These are phyloP conservation scores for Heteromyza rotundicornis DNA, from an alignment of 2,888 invertebrate species.

Conservation along the genomic window DNA sequence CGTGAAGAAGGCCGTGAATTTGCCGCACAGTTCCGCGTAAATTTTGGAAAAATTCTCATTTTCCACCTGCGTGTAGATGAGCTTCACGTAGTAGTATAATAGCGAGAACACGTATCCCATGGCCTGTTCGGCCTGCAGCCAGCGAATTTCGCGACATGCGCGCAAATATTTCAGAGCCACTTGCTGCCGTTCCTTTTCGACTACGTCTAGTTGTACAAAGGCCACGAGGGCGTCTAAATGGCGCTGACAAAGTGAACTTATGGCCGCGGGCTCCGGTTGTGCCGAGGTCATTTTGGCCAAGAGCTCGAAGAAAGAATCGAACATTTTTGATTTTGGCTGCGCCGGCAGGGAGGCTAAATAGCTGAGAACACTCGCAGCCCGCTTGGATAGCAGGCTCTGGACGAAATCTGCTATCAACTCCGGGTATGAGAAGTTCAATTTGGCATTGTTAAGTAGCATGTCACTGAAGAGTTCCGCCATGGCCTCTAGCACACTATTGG, in stretches of 20 bases:
- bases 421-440: conserved; percentile 25
- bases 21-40: conserved; percentile 40
- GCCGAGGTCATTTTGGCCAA: conserved; percentile 8
- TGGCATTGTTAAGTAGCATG: conserved; percentile 33
- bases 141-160: conserved; percentile 37
- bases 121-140: conserved; percentile 35
- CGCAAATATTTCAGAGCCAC: conserved; percentile 39
- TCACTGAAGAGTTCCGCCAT: conserved; percentile 39
- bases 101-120: conserved; percentile 40
- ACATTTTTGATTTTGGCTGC: conserved; percentile 22
- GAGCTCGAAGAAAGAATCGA: conserved; percentile 27
- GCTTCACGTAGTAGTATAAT: conserved; percentile 50
- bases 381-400: conserved; percentile 35
- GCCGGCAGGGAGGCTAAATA: conserved; percentile 34
- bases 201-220: conserved; percentile 40
- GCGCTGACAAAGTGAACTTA: conserved; percentile 32
- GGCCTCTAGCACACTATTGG: conserved; percentile 27
- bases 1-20: conserved; percentile 44
- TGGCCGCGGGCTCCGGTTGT: conserved; percentile 12
- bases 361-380: conserved; percentile 27
- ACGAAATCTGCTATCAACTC: conserved; percentile 37
- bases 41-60: conserved; percentile 32
- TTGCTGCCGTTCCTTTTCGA: conserved; percentile 31
- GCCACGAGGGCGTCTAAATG: conserved; percentile 36
- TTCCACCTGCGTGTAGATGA: conserved; percentile 33